Percentiles rank a stretch among this genome's conserved stretches.
Evolutionary conservation across 2,888 invertebrate species (phyloP).

Genomic region (Eristalinus aeneus): DNA sequence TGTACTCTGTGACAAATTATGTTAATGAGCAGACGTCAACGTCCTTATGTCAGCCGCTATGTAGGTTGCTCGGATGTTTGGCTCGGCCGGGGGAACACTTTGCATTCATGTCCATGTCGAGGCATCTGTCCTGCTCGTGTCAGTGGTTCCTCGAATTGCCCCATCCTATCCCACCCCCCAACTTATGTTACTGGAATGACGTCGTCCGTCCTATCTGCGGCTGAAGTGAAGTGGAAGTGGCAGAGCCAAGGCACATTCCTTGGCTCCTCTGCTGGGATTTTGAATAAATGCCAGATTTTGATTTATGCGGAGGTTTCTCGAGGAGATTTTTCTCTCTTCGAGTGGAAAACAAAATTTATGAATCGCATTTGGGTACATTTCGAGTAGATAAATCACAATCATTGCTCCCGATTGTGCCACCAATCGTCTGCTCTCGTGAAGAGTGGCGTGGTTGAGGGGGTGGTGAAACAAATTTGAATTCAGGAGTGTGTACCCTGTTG

Average conservation of each 20-base stretch:
- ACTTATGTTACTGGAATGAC: slow-evolving; percentile 48
- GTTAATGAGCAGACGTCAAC: slow-evolving; percentile 70
- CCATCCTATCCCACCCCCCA: too few relatives aligned
- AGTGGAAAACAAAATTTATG: slow-evolving; percentile 55
- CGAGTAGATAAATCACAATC: slow-evolving; percentile 61
- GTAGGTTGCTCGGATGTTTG: slow-evolving; percentile 52
- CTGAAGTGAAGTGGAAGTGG: slow-evolving; percentile 14
- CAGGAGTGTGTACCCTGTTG: neutral
- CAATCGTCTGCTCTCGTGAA: slow-evolving; percentile 30
- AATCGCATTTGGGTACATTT: slow-evolving; percentile 60
- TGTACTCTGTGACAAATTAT: slow-evolving; percentile 70
- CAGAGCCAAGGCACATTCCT: slow-evolving; percentile 39
- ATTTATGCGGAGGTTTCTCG: slow-evolving; percentile 48
- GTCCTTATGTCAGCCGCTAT: slow-evolving; percentile 64
- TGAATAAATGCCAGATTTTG: slow-evolving; percentile 69
- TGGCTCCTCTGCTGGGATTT: slow-evolving; percentile 47
- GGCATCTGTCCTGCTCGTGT: slow-evolving; percentile 66
- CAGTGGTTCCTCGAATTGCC: slow-evolving; percentile 31
- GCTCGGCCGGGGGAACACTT: slow-evolving; percentile 44
- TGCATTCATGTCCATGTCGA: slow-evolving; percentile 69
- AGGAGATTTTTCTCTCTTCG: neutral
- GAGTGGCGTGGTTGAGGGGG: neutral
- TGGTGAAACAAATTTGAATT: neutral
- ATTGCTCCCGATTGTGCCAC: slow-evolving; percentile 45
- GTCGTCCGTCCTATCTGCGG: neutral